Evolutionary conservation across 2,113 vertebrate species (phyloP), one percentile per base, ranked within the genome.

Genomic region (Hirundichthys speculiger): DNA sequence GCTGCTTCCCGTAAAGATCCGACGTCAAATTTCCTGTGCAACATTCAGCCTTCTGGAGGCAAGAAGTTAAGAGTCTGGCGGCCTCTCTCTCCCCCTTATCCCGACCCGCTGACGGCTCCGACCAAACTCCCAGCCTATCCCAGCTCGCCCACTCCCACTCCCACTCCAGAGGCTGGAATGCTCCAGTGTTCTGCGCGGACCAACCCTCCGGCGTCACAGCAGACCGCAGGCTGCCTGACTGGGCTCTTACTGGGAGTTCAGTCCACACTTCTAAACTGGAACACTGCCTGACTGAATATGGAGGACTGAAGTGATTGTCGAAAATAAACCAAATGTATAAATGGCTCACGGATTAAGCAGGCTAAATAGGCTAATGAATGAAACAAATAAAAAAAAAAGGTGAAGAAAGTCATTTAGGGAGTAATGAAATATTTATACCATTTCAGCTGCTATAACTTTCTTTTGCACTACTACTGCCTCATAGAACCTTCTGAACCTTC

Each of bases 91-190:
- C 45, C 20, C 15, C 59, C 84, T 69, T 5, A 27, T 64, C 57
- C 72, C 57, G 82, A 80, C 66, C 77, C 77, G 75, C 73, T 75
- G 77, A 69, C 69, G 66, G 74, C 46, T 75, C 73, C 68, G 34
- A 92, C 87, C 84, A 78, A 86, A 91, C 86, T 90, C 86, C 90
- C 91, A 92, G 92, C 90, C 90, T 91, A 90, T 91, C 90, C 92
- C 86, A 80, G 89, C 88, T 89, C 91, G 84, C 92, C 92, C 84
- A 89, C 88, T 86, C 86, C 92, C 84, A 89, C 88, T 86, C 86
- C 69, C 69, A 66, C 65, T 65, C 45, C 19, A 69, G 69, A 38
- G 42, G 75, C 82, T 69, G 82, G 65, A 64, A 43, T 47, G 65
- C 58, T 69, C 12, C 55, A 48, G 45, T 46, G 3, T 16, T 59